Percentiles rank a stretch among this genome's conserved stretches.
Conservation (phyloP, 92 coral and sea anemone species). For the Porites rus region DNA sequence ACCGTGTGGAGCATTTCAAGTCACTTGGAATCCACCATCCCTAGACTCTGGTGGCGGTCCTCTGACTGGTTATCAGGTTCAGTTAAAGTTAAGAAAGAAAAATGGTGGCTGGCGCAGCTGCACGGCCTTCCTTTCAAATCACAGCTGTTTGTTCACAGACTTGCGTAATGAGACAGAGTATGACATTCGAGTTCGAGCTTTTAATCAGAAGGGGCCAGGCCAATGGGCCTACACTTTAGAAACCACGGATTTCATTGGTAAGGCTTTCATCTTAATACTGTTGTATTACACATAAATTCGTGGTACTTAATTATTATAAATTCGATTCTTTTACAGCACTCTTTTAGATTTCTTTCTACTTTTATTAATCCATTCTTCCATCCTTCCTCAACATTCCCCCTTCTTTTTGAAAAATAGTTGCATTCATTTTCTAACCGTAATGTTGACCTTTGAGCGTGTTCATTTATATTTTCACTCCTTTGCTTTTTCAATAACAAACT, state of each 20-base stretch:
- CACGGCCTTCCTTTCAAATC: not conserved
- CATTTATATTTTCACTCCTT: not conserved
- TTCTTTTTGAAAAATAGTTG: no score
- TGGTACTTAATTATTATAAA: no score
- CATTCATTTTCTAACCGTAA: no score
- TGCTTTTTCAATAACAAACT: not conserved
- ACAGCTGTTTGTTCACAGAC: not conserved
- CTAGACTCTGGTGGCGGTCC: slow-evolving; percentile 21
- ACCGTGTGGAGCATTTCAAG: not conserved
- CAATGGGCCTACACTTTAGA: not conserved
- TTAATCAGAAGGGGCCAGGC: slow-evolving; percentile 7
- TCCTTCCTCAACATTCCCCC: no score
- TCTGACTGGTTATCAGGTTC: not conserved
- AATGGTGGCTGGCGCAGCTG: not conserved
- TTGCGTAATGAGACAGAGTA: not conserved
- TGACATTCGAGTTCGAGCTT: not conserved
- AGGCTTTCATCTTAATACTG: no score
- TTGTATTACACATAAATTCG: no score
- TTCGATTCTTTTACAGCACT: no score
- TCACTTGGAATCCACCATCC: not conserved
- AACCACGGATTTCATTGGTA: not conserved
- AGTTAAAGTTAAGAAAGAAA: not conserved
- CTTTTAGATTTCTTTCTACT: no score
- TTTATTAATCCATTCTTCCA: no score
- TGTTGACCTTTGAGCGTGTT: no score